Evolutionary conservation across 2,888 invertebrate species (phyloP).

Genomic region (Drosophila borborema): DNA sequence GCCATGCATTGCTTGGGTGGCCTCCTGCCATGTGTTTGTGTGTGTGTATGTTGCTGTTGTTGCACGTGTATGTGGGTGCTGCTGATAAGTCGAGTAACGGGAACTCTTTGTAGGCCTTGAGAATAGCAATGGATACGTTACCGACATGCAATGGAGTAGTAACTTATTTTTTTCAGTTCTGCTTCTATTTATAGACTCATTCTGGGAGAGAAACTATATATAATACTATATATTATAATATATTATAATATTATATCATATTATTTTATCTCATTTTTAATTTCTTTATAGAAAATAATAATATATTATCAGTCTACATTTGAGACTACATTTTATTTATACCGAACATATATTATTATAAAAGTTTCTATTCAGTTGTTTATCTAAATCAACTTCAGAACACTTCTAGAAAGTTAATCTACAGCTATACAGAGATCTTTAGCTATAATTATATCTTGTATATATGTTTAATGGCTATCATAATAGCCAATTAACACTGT

Average conservation of each 20-base stretch:
- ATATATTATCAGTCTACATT: background rate
- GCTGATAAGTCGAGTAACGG: conserved; percentile 63
- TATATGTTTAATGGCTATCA: conserved; percentile 23
- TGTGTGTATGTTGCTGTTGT: background rate
- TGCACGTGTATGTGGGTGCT: conserved; percentile 14
- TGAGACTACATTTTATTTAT: no score
- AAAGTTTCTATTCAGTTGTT: background rate
- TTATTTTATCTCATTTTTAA: no score
- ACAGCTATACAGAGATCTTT: background rate
- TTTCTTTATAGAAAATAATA: no score
- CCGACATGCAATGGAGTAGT: background rate
- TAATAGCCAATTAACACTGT: conserved; percentile 58
- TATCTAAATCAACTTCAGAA: background rate
- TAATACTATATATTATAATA: no score
- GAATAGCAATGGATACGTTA: background rate
- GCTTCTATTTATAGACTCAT: background rate
- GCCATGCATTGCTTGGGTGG: conserved; percentile 65
- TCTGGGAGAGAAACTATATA: background rate
- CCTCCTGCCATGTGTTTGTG: conserved; percentile 45
- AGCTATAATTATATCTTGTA: background rate
- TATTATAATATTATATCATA: no score
- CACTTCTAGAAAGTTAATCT: background rate
- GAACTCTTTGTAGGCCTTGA: conserved; percentile 7
- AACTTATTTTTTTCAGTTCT: background rate
- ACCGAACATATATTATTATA: no score